These are phyloP conservation scores for Muraenolepis orangiensis DNA, from an alignment of 2,797 vertebrate species.

Conservation along the genomic window DNA sequence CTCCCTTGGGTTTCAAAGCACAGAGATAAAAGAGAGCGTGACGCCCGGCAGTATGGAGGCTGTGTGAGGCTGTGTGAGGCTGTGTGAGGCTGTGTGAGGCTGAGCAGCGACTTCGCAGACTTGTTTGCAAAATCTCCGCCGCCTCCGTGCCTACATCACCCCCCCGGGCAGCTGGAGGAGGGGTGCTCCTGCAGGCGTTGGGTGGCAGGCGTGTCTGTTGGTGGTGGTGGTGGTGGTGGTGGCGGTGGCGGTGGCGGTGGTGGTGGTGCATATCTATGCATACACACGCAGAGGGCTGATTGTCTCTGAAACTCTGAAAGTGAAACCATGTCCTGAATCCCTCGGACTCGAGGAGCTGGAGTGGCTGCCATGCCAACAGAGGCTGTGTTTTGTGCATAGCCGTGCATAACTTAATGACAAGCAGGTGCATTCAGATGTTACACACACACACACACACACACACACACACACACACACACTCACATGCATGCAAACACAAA, in stretches of 20 bases:
- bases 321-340: background rate
- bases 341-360: conserved; percentile 1
- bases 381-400: background rate
- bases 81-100: no score
- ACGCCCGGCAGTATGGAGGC: conserved; percentile 42
- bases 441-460: background rate
- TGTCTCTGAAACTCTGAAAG: background rate
- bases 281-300: background rate
- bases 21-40: conserved; percentile 11
- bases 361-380: conserved; percentile 19
- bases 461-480: background rate
- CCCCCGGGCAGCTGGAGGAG: conserved; percentile 57
- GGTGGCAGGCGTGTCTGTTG: conserved; percentile 37
- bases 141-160: conserved; percentile 52
- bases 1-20: conserved; percentile 39
- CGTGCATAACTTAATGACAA: background rate
- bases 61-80: no score
- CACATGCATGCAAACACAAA: background rate
- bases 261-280: background rate
- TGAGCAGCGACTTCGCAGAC: conserved; percentile 58
- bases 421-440: background rate
- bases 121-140: conserved; percentile 60
- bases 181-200: conserved; percentile 36
- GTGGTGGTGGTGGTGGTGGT: background rate
- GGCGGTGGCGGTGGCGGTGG: background rate